Evolutionary conservation across 2,888 invertebrate genomes (phyloP), one percentile per base, ranked within the genome.

Genomic region (Microplitis deprimator): DNA sequence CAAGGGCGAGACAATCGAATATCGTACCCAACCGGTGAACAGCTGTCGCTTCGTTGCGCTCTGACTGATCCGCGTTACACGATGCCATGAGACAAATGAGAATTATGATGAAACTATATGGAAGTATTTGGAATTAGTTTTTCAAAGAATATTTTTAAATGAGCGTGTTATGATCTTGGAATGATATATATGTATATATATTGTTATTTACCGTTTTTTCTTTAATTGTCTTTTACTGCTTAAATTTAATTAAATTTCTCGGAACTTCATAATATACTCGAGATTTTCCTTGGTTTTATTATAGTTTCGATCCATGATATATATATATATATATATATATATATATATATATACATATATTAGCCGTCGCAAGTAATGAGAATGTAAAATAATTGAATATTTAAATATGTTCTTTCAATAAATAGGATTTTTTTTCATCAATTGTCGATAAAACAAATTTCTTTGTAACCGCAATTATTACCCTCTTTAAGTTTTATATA

Each of bases 1-100:
- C 88, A 87, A 87, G 86, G 85, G 86, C 89, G 89, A 89, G 89
- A 89, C 92, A 92, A 92, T 92, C 92, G 92, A 91, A 91, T 90
- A 89, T 90, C 90, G 85, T 85, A 85, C 85, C 87, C 87, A 85
- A 87, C 85, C 88, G 87, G 87, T 82, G 91, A 91, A 91, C 92
- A 92, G 92, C 92, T 92, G 92, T 92, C 91, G 91, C 91, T 91
- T 87, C 90, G 84, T 85, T 88, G 83, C 84, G 86, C 84, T 84
- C 85, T 81, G 85, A 84, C 84, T 85, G 84, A 84, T 82, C 82
- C 87, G 83, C 80, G 85, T 85, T 86, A 85, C 84, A 85, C 85
- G 84, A 83, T 87, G 84, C 84, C 77, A 82, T 81, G 75, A 79
- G 64, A 76, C 70, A 77, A 65, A 79, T 74, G 60, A 79, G 79